Evolutionary conservation across 2,888 invertebrate species (phyloP).

Genomic region (Helobdella robusta): DNA sequence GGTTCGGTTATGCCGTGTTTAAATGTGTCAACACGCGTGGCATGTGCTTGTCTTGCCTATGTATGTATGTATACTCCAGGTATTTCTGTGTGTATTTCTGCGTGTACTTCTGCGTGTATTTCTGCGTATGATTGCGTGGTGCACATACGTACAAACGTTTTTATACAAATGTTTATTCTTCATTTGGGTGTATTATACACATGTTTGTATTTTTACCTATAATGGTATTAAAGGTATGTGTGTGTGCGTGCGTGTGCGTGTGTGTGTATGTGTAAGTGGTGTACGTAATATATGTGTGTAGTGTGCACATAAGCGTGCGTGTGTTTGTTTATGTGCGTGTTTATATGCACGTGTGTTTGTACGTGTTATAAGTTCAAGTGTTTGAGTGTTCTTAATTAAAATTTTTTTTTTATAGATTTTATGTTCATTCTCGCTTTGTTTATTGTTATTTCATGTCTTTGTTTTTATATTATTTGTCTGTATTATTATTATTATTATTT

Average conservation of each 20-base stretch:
- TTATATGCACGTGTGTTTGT: background rate
- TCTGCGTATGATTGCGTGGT: no score
- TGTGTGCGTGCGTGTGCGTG: constrained; percentile 10
- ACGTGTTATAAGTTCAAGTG: background rate
- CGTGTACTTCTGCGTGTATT: no score
- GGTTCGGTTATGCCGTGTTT: no score
- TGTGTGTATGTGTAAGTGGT: constrained; percentile 12
- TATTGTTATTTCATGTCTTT: background rate
- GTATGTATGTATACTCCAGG: no score
- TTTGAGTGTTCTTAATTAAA: background rate
- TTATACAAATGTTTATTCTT: no score
- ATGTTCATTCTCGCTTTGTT: background rate
- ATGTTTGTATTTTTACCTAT: no score
- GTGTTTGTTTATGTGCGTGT: constrained; percentile 9
- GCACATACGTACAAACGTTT: no score
- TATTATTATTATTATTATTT: background rate
- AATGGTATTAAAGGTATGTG: background rate
- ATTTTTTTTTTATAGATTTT: background rate
- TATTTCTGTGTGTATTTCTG: no score
- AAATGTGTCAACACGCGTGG: no score
- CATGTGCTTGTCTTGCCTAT: no score
- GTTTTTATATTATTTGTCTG: background rate
- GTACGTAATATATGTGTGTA: background rate
- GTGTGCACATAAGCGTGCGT: background rate
- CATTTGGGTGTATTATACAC: no score